phyloP scores from a whole-genome alignment of 1,140 invertebrate species.

The Cardiocondyla obscurior region DNA sequence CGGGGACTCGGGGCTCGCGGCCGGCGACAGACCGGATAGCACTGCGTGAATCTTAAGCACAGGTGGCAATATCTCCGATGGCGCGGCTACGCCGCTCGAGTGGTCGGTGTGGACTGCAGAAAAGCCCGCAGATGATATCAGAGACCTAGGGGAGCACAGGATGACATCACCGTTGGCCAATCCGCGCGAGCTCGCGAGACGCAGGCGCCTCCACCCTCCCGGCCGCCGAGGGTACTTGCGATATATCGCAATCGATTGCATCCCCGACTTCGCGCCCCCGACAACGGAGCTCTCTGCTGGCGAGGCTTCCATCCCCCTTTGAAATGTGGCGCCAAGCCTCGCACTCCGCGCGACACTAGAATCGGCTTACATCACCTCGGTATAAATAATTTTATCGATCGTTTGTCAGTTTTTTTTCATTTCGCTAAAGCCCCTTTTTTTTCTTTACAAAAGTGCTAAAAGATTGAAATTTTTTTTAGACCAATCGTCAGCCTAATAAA shows the following conservation, averaged over 20 bases:
- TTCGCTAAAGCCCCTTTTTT: not conserved
- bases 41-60: conserved; percentile 59
- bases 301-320: conserved; percentile 43
- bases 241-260: conserved; percentile 83
- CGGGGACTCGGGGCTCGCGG: not conserved
- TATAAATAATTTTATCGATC: not conserved
- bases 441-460: not conserved
- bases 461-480: not conserved
- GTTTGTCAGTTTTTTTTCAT: not conserved
- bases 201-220: conserved; percentile 64
- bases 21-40: conserved; percentile 28
- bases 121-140: conserved; percentile 82
- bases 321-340: conserved; percentile 72
- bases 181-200: conserved; percentile 60
- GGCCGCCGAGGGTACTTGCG: conserved; percentile 72
- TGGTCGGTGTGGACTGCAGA: conserved; percentile 82
- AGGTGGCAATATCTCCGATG: conserved; percentile 70
- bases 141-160: conserved; percentile 81
- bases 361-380: not conserved
- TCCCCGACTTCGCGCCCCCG: conserved; percentile 72
- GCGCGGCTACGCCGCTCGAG: conserved; percentile 78
- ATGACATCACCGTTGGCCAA: conserved; percentile 83
- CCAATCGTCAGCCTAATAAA: not conserved
- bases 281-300: conserved; percentile 16
- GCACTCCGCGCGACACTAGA: not conserved